Conservation (phyloP, 2,113 vertebrate genomes). For the Hippocampus zosterae region DNA sequence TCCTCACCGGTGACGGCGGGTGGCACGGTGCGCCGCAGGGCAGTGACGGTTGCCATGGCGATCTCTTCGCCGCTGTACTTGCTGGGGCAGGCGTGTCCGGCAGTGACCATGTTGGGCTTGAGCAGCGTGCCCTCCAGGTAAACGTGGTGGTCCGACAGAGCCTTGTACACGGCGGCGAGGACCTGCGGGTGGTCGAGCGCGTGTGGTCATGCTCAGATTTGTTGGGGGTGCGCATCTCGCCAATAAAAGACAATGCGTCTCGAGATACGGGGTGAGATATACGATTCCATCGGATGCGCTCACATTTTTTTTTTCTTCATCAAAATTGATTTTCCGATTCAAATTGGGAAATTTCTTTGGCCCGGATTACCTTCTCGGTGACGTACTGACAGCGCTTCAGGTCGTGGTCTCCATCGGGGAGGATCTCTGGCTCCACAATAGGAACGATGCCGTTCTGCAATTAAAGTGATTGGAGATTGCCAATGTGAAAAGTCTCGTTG, state of each 20-base stretch:
- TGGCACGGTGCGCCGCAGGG: conserved; percentile 92
- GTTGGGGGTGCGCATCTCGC: background rate
- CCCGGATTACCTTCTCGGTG: conserved; percentile 88
- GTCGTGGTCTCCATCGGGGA: conserved; percentile 94
- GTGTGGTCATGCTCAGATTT: background rate
- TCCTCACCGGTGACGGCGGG: conserved; percentile 85
- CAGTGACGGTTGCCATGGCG: conserved; percentile 92
- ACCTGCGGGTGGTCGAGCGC: conserved; percentile 68
- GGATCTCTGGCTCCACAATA: conserved; percentile 96
- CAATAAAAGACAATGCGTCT: too few species aligned
- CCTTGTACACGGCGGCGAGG: conserved; percentile 92
- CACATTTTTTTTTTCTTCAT: too few species aligned
- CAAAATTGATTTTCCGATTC: too few species aligned
- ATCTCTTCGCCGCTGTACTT: conserved; percentile 86
- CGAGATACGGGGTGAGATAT: too few species aligned
- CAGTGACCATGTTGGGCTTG: conserved; percentile 98
- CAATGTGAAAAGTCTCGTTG: background rate
- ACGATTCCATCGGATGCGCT: too few species aligned
- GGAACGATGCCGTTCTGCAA: conserved; percentile 94
- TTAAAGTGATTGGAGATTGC: background rate
- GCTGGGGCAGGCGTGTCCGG: conserved; percentile 87
- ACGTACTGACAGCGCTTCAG: conserved; percentile 94
- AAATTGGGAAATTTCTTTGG: background rate
- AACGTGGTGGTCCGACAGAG: conserved; percentile 92
- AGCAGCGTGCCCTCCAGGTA: conserved; percentile 95